These are phyloP conservation scores for Drosophila pectinifera DNA, from an alignment of 1,140 invertebrate species.

Conservation along the genomic window DNA sequence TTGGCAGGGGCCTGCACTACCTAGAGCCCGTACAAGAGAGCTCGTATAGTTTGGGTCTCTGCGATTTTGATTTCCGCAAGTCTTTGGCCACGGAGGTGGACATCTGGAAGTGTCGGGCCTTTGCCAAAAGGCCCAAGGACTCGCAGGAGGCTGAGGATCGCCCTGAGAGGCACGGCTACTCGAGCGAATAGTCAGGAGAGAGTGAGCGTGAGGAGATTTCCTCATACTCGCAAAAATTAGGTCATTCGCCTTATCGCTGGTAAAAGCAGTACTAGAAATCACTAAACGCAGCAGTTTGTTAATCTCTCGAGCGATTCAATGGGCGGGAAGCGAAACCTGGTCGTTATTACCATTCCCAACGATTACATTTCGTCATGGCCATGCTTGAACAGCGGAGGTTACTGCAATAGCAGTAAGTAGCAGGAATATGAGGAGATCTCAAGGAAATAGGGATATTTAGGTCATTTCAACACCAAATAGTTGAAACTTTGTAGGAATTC, in stretches of 20 bases:
- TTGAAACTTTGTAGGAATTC: background rate
- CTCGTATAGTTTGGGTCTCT: constrained; percentile 48
- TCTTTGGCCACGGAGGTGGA: constrained; percentile 69
- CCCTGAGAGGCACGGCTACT: constrained; percentile 6
- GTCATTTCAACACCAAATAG: background rate
- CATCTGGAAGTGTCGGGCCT: constrained; percentile 72
- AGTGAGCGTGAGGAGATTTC: constrained; percentile 8
- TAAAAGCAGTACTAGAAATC: constrained; percentile 1
- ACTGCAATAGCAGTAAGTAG: background rate
- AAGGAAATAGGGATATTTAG: background rate
- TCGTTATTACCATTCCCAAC: background rate
- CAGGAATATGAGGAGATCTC: background rate
- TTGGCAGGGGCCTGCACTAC: constrained; percentile 66
- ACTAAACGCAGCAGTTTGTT: constrained; percentile 42
- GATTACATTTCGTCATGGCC: constrained; percentile 50
- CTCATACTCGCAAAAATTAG: constrained; percentile 5
- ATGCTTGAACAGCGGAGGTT: background rate
- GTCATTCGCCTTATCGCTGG: constrained; percentile 25
- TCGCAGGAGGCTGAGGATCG: constrained; percentile 25
- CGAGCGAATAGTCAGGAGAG: constrained; percentile 62
- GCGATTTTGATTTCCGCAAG: constrained; percentile 75
- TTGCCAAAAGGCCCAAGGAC: constrained; percentile 49
- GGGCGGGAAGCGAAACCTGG: constrained; percentile 5
- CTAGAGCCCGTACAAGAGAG: constrained; percentile 51
- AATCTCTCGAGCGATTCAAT: constrained; percentile 19